These are phyloP conservation scores for Rhodeus uyekii DNA, from an alignment of 2,797 vertebrate genomes.

Conservation along the genomic window DNA sequence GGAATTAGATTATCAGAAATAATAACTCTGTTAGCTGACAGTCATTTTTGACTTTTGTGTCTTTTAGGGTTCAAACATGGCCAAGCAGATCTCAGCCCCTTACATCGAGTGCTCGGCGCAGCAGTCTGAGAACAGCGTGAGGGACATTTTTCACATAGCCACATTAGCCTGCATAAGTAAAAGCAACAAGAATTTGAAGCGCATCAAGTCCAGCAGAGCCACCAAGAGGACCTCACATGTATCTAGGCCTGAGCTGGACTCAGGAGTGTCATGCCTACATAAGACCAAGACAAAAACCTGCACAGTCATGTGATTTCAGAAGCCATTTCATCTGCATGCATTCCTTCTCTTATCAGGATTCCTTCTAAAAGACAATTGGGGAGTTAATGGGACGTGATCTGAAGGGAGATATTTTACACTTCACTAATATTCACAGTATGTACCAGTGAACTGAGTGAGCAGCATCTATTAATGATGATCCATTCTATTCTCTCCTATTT, in stretches of 20 bases:
- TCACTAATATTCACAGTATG: constrained; percentile 7
- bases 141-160: constrained; percentile 91
- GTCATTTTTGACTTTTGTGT: not conserved
- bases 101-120: constrained; percentile 89
- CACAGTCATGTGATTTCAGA: constrained; percentile 81
- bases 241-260: constrained; percentile 81
- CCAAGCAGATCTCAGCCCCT: constrained; percentile 87
- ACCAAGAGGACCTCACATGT: constrained; percentile 86
- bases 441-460: not conserved
- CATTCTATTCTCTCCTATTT: constrained; percentile 11
- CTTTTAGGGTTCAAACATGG: constrained; percentile 84
- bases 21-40: not conserved
- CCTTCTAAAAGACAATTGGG: not conserved
- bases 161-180: constrained; percentile 89
- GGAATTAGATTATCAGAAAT: not conserved
- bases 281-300: constrained; percentile 91
- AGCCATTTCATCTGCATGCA: constrained; percentile 19
- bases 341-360: constrained; percentile 27
- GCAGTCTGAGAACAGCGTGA: constrained; percentile 89
- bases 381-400: not conserved
- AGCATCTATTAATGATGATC: constrained; percentile 33
- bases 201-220: constrained; percentile 84
- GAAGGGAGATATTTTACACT: constrained; percentile 41
- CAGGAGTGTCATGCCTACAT: constrained; percentile 82
- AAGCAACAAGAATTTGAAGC: constrained; percentile 84